phyloP scores from a whole-genome alignment of 2,888 invertebrate genomes.

The Lithophane socia region DNA sequence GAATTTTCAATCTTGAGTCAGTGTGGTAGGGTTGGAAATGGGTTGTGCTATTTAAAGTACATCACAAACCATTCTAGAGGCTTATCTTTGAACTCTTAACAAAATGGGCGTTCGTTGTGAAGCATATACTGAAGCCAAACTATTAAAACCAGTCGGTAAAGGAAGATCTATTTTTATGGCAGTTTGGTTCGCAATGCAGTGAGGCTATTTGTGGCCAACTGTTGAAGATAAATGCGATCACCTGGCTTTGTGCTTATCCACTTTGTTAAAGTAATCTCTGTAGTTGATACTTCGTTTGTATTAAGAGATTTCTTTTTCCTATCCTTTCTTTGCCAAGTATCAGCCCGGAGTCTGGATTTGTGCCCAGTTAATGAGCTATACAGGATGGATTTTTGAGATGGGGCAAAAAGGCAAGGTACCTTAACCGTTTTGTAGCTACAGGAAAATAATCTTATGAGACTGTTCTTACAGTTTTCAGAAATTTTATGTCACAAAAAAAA shows the following conservation, averaged over 20 bases:
- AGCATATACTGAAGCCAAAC: constrained; percentile 44
- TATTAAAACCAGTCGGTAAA: constrained; percentile 56
- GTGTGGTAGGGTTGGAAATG: constrained; percentile 8
- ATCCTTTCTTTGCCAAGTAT: background rate
- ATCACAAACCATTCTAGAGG: constrained; percentile 49
- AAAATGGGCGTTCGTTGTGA: constrained; percentile 62
- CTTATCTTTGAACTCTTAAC: constrained; percentile 68
- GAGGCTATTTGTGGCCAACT: constrained; percentile 18
- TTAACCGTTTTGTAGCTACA: no score
- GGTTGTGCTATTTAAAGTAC: constrained; percentile 18
- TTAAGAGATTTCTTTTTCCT: background rate
- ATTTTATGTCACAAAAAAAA: no score
- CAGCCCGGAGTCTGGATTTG: no score
- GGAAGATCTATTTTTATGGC: constrained; percentile 44
- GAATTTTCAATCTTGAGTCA: constrained; percentile 30
- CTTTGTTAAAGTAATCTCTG: constrained; percentile 8
- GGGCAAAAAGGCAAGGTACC: no score
- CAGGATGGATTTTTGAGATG: no score
- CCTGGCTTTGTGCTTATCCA: constrained; percentile 32
- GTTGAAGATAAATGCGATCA: constrained; percentile 5
- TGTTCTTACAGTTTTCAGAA: no score
- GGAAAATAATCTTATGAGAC: no score
- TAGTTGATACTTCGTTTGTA: background rate
- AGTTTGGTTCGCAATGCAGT: constrained; percentile 27
- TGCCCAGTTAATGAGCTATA: background rate